Conservation (phyloP, 2,888 invertebrate genomes). For the Leptinotarsa rubiginosa region DNA sequence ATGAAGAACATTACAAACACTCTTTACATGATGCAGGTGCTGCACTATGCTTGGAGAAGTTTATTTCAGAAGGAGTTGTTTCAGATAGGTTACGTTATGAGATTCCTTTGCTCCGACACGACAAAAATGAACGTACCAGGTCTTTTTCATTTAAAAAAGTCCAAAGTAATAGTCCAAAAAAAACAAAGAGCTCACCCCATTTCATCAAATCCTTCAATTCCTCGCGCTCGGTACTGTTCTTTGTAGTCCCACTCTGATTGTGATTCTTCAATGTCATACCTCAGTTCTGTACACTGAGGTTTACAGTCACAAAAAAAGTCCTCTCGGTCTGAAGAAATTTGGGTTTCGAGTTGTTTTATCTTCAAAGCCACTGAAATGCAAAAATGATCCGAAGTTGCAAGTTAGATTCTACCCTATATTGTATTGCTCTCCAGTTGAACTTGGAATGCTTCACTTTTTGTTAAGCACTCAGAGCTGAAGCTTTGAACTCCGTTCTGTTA, state of each 20-base stretch:
- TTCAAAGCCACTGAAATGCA: slow-evolving; percentile 28
- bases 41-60: neutral
- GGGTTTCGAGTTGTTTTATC: slow-evolving; percentile 27
- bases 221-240: slow-evolving; percentile 33
- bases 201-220: slow-evolving; percentile 25
- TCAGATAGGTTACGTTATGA: neutral
- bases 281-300: slow-evolving; percentile 75
- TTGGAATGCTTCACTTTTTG: no score
- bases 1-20: neutral
- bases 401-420: no score
- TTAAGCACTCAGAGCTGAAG: no score
- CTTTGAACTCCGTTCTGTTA: no score
- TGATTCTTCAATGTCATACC: slow-evolving; percentile 76
- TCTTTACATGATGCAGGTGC: neutral
- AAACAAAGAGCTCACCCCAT: slow-evolving; percentile 28
- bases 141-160: neutral
- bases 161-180: no score
- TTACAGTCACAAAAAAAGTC: slow-evolving; percentile 68
- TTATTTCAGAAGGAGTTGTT: neutral
- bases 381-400: neutral
- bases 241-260: slow-evolving; percentile 74
- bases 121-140: neutral
- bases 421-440: no score
- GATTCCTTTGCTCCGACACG: neutral
- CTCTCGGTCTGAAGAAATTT: slow-evolving; percentile 28